Evolutionary conservation across 2,113 vertebrate genomes (phyloP), one percentile per base, ranked within the genome.

Genomic region (Lycocorax pyrrhopterus): DNA sequence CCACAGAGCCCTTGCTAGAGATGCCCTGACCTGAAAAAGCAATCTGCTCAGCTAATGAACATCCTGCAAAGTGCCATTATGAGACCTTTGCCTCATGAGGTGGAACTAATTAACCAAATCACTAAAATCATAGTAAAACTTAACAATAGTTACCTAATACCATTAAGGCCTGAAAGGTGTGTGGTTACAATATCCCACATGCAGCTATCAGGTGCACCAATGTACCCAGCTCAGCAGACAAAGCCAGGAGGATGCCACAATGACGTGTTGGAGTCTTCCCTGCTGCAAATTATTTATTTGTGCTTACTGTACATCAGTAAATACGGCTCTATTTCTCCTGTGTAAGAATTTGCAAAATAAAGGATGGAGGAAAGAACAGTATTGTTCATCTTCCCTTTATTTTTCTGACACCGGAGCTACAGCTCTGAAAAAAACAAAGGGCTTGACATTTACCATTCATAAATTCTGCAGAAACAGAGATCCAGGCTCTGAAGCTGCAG

Each of bases 371-470:
- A 60, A 86, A 92, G 84, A 63, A 71, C 68, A 90, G 35, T 78
- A 81, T 76, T 92, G 52, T 69, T 94, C 86, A 9, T 71, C 59
- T 79, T 66, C 22, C 46, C 80, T 95, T 96, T 97, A 80, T 84
- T 96, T 84, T 97, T 92, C 91, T 87, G 89, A 84, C 33, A 93
- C 46, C 3, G 62, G 91, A 95, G 79, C 76, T 93, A 72, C 56
- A 95, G 87, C 68, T 92, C 93, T 96, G 84, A 93, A 95, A 86
- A 96, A 96, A 96, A 86, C 88, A 91, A 97, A 94, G 80, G 62
- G 59, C 62, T 95, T 97, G 97, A 96, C 97, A 98, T 97, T 97
- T 97, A 94, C 93, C 87, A 96, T 96, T 97, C 91, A 94, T 89
- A 93, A 92, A 79, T 94, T 97, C 95, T 91, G 74, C 83, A 97